phyloP scores from a whole-genome alignment of 37 sponge, comb jelly and placozoan genomes.

The Spongilla lacustris region DNA sequence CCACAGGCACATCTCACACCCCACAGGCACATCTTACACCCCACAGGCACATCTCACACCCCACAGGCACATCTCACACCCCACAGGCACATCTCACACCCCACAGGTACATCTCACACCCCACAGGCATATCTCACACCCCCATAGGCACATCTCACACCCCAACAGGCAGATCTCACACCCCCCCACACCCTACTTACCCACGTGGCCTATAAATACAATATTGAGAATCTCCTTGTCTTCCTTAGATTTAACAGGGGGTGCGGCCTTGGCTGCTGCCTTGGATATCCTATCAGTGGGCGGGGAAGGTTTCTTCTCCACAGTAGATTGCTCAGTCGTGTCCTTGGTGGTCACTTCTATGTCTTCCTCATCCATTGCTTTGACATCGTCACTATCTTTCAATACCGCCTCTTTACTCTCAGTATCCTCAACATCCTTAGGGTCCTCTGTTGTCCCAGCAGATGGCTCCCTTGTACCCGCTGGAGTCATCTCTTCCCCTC shows the following conservation, averaged over 20 bases:
- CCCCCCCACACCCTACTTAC: slow-evolving; percentile 21
- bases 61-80: no score
- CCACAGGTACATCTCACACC: no score
- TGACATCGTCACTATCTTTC: neutral
- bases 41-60: no score
- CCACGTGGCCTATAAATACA: slow-evolving; percentile 98
- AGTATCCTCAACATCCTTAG: neutral
- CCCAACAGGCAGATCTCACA: neutral
- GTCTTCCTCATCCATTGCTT: neutral
- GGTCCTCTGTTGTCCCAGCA: neutral
- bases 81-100: no score
- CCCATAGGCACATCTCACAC: no score
- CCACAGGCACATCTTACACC: no score
- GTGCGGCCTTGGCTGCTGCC: neutral
- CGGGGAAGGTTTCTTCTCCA: neutral
- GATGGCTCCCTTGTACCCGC: neutral
- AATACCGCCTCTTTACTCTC: neutral
- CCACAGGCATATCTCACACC: no score
- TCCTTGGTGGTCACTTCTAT: neutral
- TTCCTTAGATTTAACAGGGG: slow-evolving; percentile 44
- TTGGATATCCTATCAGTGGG: slow-evolving; percentile 14
- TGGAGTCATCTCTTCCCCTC: neutral
- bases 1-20: no score
- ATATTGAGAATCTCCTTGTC: slow-evolving; percentile 95
- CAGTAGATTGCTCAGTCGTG: neutral